A percentile compares a stretch with the other conserved stretches of the same genome.
Evolutionary conservation across 2,797 vertebrate species (phyloP).

Genomic region (Antennarius maculatus): DNA sequence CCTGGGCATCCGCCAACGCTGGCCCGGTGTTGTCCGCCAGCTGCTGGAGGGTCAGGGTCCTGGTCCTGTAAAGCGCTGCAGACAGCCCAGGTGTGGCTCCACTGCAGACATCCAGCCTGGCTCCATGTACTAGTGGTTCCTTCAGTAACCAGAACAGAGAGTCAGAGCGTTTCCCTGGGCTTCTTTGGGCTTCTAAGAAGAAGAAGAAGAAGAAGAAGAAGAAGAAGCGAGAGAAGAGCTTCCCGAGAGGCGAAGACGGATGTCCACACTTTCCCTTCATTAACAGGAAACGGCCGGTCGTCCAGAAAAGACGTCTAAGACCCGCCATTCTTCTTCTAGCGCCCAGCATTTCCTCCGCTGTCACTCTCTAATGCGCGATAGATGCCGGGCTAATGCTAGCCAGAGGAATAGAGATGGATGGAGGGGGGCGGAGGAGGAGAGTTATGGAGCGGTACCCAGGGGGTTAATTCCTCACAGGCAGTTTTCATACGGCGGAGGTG

Average conservation of each 20-base stretch:
- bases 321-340: conserved; percentile 36
- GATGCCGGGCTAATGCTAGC: conserved; percentile 74
- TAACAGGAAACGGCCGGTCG: conserved; percentile 59
- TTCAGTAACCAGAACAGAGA: no score
- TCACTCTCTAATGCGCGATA: conserved; percentile 71
- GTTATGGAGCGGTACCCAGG: conserved; percentile 74
- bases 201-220: neutral
- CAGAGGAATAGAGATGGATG: conserved; percentile 67
- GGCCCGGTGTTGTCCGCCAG: no score
- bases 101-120: no score
- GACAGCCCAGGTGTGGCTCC: no score
- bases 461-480: conserved; percentile 82
- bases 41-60: no score
- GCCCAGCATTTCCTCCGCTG: conserved; percentile 58
- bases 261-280: conserved; percentile 29
- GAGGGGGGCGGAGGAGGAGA: conserved; percentile 54
- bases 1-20: no score
- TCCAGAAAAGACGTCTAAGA: conserved; percentile 46
- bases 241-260: conserved; percentile 31
- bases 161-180: no score
- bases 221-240: neutral
- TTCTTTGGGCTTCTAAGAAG: no score
- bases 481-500: conserved; percentile 68
- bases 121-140: no score
- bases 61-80: no score